These are phyloP conservation scores for Tachina fera DNA, from an alignment of 2,888 invertebrate species.

Conservation along the genomic window DNA sequence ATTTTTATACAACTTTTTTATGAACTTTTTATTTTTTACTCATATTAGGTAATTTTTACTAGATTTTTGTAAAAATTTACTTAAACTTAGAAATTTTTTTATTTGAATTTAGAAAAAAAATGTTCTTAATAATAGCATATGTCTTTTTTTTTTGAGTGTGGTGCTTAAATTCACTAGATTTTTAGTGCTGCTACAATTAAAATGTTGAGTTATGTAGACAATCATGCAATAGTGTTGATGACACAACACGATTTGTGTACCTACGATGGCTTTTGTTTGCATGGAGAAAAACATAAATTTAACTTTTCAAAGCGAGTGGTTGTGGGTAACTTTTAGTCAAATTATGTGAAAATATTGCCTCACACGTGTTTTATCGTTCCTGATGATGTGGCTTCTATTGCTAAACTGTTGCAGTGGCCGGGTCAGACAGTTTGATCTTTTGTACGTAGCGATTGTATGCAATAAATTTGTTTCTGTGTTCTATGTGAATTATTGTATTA, in stretches of 20 bases:
- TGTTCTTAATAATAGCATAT: too few relatives aligned
- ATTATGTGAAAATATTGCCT: constrained; percentile 14
- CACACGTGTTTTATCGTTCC: constrained; percentile 16
- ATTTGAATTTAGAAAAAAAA: too few relatives aligned
- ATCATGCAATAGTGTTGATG: constrained; percentile 63
- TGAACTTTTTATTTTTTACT: too few relatives aligned
- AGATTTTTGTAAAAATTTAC: too few relatives aligned
- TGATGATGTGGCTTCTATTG: constrained; percentile 46
- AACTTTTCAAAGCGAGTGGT: constrained; percentile 30
- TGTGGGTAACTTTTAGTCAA: constrained; percentile 27
- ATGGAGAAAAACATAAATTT: constrained; percentile 57
- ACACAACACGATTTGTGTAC: constrained; percentile 66
- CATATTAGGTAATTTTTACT: too few relatives aligned
- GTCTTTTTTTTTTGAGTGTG: too few relatives aligned
- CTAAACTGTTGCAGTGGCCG: constrained; percentile 60
- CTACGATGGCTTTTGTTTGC: constrained; percentile 56
- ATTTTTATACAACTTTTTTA: too few relatives aligned
- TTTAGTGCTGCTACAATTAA: constrained; percentile 42
- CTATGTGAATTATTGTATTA: constrained; percentile 68
- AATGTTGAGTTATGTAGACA: constrained; percentile 63
- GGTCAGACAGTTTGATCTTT: constrained; percentile 17
- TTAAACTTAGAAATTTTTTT: too few relatives aligned
- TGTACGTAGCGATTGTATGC: constrained; percentile 15
- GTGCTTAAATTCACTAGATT: constrained; percentile 53
- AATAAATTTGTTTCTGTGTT: constrained; percentile 57